Conservation (phyloP, 2,113 vertebrate genomes). For the Craseonycteris thonglongyai region DNA sequence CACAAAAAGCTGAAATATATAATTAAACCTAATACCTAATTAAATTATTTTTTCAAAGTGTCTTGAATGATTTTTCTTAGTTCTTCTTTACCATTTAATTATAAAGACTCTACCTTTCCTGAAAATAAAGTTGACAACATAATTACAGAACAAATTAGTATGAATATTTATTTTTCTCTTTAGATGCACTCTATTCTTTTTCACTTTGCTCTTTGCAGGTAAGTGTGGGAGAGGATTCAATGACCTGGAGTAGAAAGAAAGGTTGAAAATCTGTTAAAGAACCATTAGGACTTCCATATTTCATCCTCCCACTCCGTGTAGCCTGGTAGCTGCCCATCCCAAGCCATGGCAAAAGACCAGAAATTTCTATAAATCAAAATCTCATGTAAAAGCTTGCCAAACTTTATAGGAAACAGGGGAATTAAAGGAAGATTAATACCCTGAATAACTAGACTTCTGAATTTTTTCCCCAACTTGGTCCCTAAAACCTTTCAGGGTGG, state of each 20-base stretch:
- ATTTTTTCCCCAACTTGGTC: background rate
- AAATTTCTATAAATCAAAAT: background rate
- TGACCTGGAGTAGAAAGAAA: background rate
- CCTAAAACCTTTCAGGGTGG: background rate
- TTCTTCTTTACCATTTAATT: background rate
- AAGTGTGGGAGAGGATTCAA: background rate
- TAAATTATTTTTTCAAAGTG: background rate
- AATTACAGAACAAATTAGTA: background rate
- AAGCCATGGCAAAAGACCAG: background rate
- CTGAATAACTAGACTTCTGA: background rate
- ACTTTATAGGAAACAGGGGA: background rate
- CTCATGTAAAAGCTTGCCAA: background rate
- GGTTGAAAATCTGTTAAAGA: background rate
- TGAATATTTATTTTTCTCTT: background rate
- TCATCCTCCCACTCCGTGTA: background rate
- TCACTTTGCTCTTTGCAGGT: background rate
- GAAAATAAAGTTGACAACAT: background rate
- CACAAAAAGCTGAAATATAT: background rate
- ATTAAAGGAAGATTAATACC: background rate
- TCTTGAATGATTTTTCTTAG: conserved; percentile 1
- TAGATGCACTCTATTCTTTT: background rate
- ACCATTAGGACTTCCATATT: background rate
- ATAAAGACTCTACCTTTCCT: background rate
- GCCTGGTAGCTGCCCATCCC: background rate
- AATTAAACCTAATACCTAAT: background rate